Conservation (phyloP, 2,113 vertebrate species). For the Xyliphius kryptos region DNA sequence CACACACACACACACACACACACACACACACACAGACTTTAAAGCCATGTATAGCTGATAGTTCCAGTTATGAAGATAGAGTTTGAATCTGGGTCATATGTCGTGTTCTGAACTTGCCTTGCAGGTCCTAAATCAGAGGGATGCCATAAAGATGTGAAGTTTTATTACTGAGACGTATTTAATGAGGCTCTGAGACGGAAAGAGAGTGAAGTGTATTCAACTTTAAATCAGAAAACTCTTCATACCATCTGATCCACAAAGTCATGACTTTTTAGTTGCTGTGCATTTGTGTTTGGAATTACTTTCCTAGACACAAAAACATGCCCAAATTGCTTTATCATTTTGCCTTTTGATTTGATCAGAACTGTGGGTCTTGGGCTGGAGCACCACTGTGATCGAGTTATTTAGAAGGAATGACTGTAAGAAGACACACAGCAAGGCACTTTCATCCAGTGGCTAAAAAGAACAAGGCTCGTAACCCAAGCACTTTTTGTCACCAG, state of each 20-base stretch:
- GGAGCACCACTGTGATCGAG: constrained; percentile 26
- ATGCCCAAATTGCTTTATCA: neutral
- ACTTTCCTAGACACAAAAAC: neutral
- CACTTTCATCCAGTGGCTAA: neutral
- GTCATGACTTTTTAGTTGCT: neutral
- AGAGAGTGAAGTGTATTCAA: neutral
- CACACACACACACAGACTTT: constrained; percentile 18
- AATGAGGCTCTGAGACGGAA: neutral
- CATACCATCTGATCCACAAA: neutral
- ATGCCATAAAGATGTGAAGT: neutral
- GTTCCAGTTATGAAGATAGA: constrained; percentile 2
- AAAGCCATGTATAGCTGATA: neutral
- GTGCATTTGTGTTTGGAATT: neutral
- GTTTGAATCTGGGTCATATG: constrained; percentile 22
- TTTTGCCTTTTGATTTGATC: constrained; percentile 12
- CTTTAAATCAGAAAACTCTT: neutral
- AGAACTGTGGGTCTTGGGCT: constrained; percentile 11
- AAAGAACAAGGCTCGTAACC: neutral
- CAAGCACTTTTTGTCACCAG: too few species aligned
- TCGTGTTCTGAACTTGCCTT: neutral
- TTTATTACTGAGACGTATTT: constrained; percentile 3
- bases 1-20: neutral
- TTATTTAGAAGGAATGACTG: constrained; percentile 28
- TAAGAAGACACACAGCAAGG: neutral
- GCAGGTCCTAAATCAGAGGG: neutral